Conservation (phyloP, 1,140 invertebrate species). For the Ceratina australensis region DNA sequence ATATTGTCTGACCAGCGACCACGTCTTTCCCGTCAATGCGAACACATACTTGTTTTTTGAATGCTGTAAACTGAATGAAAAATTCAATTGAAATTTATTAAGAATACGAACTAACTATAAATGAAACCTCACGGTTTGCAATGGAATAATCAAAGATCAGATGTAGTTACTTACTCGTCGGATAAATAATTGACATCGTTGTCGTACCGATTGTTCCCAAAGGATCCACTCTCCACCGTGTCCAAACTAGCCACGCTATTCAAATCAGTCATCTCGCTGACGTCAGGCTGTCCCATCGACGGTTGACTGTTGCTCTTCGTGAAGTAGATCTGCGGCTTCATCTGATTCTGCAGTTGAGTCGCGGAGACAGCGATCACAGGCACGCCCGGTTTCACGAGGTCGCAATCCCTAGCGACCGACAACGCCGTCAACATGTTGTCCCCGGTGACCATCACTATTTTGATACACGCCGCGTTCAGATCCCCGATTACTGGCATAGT, state of each 20-base stretch:
- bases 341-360: slow-evolving; percentile 70
- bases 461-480: slow-evolving; percentile 89
- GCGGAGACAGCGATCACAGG: slow-evolving; percentile 87
- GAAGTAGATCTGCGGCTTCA: slow-evolving; percentile 76
- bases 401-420: slow-evolving; percentile 94
- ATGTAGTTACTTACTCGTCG: slow-evolving; percentile 68
- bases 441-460: slow-evolving; percentile 96
- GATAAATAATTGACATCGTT: slow-evolving; percentile 74
- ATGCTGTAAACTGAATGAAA: slow-evolving; percentile 66
- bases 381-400: slow-evolving; percentile 88
- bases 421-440: slow-evolving; percentile 97
- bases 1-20: slow-evolving; percentile 83
- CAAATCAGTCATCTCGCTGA: slow-evolving; percentile 76
- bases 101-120: too few relatives aligned
- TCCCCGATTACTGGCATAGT: slow-evolving; percentile 88
- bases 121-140: too few relatives aligned
- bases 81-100: too few relatives aligned
- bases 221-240: slow-evolving; percentile 80
- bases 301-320: slow-evolving; percentile 75
- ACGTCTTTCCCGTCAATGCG: slow-evolving; percentile 87
- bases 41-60: slow-evolving; percentile 81
- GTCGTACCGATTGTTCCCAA: slow-evolving; percentile 63
- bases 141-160: too few relatives aligned
- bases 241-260: slow-evolving; percentile 83
- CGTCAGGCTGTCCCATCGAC: slow-evolving; percentile 70